These are phyloP conservation scores for Norana najaformis DNA, from an alignment of 2,888 invertebrate species.

Conservation along the genomic window DNA sequence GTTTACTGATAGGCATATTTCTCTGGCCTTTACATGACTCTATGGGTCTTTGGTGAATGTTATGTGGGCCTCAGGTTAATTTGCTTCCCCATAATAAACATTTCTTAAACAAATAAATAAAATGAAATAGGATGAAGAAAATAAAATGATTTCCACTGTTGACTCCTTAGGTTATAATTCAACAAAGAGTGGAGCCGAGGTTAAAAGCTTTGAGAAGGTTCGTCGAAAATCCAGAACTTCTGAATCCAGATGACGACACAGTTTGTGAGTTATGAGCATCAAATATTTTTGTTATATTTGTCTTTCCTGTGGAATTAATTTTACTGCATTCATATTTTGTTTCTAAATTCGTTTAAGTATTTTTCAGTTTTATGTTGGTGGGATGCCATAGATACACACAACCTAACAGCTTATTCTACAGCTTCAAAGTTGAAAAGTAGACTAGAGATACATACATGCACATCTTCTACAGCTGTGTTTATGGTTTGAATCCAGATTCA, in stretches of 20 bases:
- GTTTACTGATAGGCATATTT: background rate
- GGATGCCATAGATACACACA: too few species aligned
- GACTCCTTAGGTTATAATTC: constrained; percentile 51
- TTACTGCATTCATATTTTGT: too few species aligned
- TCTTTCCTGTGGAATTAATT: background rate
- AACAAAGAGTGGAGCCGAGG: constrained; percentile 51
- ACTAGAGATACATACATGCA: too few species aligned
- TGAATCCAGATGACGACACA: background rate
- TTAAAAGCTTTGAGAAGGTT: constrained; percentile 48
- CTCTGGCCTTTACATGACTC: background rate
- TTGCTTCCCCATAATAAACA: background rate
- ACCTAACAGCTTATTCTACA: too few species aligned
- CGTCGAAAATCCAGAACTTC: constrained; percentile 34
- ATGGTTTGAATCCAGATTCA: too few species aligned
- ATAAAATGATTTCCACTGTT: background rate
- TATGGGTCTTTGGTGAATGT: background rate
- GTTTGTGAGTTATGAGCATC: background rate
- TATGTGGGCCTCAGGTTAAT: background rate
- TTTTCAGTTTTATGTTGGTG: too few species aligned
- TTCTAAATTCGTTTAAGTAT: too few species aligned
- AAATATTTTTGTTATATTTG: background rate
- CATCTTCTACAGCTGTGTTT: too few species aligned
- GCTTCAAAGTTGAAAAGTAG: too few species aligned
- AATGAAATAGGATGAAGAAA: background rate
- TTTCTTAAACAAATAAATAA: too few species aligned